Evolutionary conservation across 2,888 invertebrate species (phyloP).

Genomic region (Labia minor): DNA sequence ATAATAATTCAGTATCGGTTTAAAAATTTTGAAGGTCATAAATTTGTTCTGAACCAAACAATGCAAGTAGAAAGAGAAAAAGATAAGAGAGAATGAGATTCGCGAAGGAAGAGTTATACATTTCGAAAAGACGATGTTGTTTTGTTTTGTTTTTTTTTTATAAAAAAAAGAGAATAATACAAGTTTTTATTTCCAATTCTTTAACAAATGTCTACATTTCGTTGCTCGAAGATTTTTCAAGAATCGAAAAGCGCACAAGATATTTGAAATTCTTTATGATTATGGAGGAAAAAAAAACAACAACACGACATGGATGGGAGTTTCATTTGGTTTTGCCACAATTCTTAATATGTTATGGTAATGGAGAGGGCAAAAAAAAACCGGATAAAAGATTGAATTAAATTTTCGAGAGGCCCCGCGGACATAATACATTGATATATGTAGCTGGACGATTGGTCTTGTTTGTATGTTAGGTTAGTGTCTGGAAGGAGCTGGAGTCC

Average conservation of each 20-base stretch:
- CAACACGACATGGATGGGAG: not conserved
- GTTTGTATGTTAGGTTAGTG: constrained; percentile 13
- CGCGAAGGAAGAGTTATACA: not conserved
- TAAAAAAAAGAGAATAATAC: not conserved
- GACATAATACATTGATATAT: constrained; percentile 13
- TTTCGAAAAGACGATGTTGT: not conserved
- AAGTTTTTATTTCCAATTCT: not conserved
- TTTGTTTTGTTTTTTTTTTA: no score
- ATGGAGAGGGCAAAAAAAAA: not conserved
- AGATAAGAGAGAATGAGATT: not conserved
- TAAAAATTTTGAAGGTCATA: constrained; percentile 4
- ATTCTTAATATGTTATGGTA: not conserved
- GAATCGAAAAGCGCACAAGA: not conserved
- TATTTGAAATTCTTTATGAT: constrained; percentile 1
- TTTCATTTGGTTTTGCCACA: not conserved
- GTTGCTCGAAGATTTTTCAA: not conserved
- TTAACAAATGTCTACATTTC: constrained; percentile 13
- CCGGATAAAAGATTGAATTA: not conserved
- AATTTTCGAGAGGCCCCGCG: not conserved
- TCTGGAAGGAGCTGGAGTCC: not conserved
- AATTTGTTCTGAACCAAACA: not conserved
- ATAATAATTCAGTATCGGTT: constrained; percentile 2
- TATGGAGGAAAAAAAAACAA: no score
- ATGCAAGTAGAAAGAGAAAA: not conserved
- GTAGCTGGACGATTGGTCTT: constrained; percentile 2